These are phyloP conservation scores for Synanthedon myopaeformis DNA, from an alignment of 2,888 invertebrate genomes.

Conservation along the genomic window DNA sequence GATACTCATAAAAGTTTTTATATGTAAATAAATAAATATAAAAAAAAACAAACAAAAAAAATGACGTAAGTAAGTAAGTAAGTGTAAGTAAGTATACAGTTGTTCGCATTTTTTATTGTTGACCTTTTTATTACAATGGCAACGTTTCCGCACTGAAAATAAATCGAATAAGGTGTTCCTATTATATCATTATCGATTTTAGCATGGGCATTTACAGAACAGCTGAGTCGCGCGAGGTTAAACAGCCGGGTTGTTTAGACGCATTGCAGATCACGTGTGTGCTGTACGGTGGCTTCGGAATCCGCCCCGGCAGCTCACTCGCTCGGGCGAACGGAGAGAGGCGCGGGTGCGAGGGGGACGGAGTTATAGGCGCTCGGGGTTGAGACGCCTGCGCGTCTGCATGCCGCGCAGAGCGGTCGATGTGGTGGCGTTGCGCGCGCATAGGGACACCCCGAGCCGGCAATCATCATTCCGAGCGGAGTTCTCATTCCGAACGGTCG, in stretches of 20 bases:
- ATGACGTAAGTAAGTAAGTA: too few species aligned
- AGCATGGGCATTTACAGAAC: conserved; percentile 42
- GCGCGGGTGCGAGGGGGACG: conserved; percentile 7
- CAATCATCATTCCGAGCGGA: conserved; percentile 51
- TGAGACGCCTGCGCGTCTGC: conserved; percentile 57
- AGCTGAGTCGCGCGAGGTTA: conserved; percentile 59
- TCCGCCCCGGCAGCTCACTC: conserved; percentile 37
- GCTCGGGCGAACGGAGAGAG: neutral
- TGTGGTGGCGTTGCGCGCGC: conserved; percentile 37
- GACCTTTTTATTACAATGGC: too few species aligned
- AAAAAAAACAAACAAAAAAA: too few species aligned
- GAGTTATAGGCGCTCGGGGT: conserved; percentile 25
- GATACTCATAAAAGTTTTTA: too few species aligned
- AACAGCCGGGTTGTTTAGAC: conserved; percentile 66
- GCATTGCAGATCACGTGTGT: conserved; percentile 71
- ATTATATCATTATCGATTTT: conserved; percentile 55
- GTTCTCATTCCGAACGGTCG: conserved; percentile 52
- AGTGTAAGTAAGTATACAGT: too few species aligned
- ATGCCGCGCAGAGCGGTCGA: conserved; percentile 47
- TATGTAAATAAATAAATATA: too few species aligned
- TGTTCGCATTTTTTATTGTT: too few species aligned
- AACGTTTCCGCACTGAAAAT: neutral
- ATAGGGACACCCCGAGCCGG: conserved; percentile 15
- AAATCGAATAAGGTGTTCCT: conserved; percentile 9
- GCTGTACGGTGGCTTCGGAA: conserved; percentile 45